phyloP scores from a whole-genome alignment of 2,113 vertebrate genomes.

The Ciconia maguari region DNA sequence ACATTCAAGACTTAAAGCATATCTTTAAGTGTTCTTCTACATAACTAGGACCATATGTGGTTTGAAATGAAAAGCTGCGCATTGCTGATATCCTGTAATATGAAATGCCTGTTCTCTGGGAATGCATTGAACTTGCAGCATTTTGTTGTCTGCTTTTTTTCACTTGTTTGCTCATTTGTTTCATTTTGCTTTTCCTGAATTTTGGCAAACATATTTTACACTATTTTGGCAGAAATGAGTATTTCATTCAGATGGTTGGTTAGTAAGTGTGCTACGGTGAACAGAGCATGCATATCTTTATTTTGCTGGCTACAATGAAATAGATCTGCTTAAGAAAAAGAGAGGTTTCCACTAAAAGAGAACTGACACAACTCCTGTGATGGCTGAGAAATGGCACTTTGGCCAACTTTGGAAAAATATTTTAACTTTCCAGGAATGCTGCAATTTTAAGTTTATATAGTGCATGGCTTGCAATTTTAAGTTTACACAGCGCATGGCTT shows the following conservation, averaged over 20 bases:
- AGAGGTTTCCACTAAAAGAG: neutral
- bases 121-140: neutral
- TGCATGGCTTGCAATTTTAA: neutral
- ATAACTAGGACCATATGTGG: neutral
- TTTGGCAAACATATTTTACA: neutral
- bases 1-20: neutral
- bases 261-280: neutral
- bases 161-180: neutral
- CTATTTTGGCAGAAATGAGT: neutral
- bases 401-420: slow-evolving; percentile 5
- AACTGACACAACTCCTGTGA: neutral
- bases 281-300: neutral
- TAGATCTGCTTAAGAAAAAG: neutral
- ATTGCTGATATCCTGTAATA: neutral
- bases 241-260: neutral
- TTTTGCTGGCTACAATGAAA: neutral
- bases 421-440: slow-evolving; percentile 46
- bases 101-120: neutral
- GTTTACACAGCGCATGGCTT: neutral
- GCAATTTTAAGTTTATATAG: neutral
- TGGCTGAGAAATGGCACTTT: neutral
- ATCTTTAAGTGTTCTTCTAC: neutral
- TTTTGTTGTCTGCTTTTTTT: neutral
- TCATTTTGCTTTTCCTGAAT: neutral
- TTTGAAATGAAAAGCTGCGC: neutral